A percentile compares a stretch with the other conserved stretches of the same genome.
Evolutionary conservation across 2,113 vertebrate species (phyloP).

Genomic region (Seriola aureovittata): DNA sequence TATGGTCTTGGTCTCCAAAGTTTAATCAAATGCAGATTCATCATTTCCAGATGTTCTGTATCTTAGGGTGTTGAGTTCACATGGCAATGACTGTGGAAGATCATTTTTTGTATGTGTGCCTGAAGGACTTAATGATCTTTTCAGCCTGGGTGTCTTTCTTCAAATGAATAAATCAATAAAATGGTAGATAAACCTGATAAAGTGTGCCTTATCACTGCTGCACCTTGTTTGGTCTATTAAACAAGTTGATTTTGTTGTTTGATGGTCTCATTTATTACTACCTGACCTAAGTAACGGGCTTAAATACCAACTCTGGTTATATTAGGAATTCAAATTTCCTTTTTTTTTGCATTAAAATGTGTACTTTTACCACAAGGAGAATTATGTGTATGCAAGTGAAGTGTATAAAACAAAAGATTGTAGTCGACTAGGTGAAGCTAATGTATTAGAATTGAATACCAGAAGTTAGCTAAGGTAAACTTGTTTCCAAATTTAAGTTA

Average conservation of each 20-base stretch:
- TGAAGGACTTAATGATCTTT: not conserved
- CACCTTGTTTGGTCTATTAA: not conserved
- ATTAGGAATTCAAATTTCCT: not conserved
- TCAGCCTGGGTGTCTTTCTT: not conserved
- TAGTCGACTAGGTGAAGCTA: too few relatives aligned
- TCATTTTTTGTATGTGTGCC: not conserved
- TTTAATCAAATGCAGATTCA: conserved; percentile 8
- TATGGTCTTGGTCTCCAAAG: conserved; percentile 10
- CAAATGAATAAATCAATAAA: not conserved
- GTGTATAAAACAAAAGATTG: too few relatives aligned
- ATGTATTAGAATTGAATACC: not conserved
- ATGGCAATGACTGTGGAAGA: not conserved
- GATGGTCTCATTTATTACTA: not conserved
- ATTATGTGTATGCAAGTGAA: not conserved
- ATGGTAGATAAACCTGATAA: not conserved
- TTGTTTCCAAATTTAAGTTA: not conserved
- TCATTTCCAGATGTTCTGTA: conserved; percentile 53
- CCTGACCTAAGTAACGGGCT: not conserved
- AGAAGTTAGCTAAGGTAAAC: not conserved
- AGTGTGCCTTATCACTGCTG: not conserved
- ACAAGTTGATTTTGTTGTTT: not conserved
- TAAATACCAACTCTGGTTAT: not conserved
- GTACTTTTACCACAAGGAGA: not conserved
- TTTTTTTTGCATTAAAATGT: not conserved
- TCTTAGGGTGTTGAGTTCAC: conserved; percentile 31